These are phyloP conservation scores for Oegoconia quadripuncta DNA, from an alignment of 2,888 invertebrate genomes.

Conservation along the genomic window DNA sequence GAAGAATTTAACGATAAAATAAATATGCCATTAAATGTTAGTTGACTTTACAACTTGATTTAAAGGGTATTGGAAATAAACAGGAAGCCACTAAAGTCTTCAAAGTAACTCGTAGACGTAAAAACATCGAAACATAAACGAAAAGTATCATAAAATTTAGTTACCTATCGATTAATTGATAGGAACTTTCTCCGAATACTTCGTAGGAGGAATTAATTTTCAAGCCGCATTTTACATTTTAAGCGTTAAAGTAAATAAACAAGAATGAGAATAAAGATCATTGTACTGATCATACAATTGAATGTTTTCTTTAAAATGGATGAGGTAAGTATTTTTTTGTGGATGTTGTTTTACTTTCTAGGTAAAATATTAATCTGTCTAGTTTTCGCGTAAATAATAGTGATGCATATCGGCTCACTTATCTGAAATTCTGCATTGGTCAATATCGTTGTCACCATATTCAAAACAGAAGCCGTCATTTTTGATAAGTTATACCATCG, in stretches of 20 bases:
- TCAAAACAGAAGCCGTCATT: neutral
- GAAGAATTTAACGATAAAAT: conserved; percentile 1
- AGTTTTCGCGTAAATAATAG: too few species aligned
- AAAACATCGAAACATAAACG: conserved; percentile 21
- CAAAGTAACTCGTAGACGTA: conserved; percentile 27
- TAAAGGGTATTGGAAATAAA: conserved; percentile 26
- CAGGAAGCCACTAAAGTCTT: conserved; percentile 32
- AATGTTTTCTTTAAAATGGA: too few species aligned
- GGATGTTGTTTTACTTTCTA: too few species aligned
- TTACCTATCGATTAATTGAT: conserved; percentile 15
- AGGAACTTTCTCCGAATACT: conserved; percentile 16
- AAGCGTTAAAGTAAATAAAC: neutral
- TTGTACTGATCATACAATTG: too few species aligned
- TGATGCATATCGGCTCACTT: too few species aligned
- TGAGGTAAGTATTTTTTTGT: too few species aligned
- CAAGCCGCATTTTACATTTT: conserved; percentile 18
- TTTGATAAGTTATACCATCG: conserved; percentile 18
- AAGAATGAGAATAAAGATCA: neutral
- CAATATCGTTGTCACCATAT: too few species aligned
- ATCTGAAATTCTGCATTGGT: too few species aligned
- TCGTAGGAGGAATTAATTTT: conserved; percentile 16
- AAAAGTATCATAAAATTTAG: conserved; percentile 25
- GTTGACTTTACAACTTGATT: conserved; percentile 18
- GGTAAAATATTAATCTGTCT: too few species aligned
- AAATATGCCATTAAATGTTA: conserved; percentile 5